phyloP scores from a whole-genome alignment of 2,888 invertebrate genomes.

The Sturmia bella region DNA sequence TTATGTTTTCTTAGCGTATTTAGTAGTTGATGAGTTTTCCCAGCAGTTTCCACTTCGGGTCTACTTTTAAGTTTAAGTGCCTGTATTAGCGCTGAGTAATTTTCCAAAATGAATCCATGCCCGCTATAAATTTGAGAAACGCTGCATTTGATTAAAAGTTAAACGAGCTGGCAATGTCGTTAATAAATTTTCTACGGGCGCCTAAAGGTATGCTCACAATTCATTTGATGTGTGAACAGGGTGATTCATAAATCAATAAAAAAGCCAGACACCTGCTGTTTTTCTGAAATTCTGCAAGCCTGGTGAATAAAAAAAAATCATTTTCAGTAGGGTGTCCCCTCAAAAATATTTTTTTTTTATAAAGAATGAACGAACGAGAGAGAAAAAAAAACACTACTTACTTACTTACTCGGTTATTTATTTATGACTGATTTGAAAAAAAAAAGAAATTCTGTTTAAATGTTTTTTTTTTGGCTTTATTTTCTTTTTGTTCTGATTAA shows the following conservation, averaged over 20 bases:
- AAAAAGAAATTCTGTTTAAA: too few relatives aligned
- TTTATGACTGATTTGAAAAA: too few relatives aligned
- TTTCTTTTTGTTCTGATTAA: too few relatives aligned
- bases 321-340: neutral
- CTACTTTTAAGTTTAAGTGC: too few relatives aligned
- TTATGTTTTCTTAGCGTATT: too few relatives aligned
- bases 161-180: neutral
- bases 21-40: too few relatives aligned
- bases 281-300: slow-evolving; percentile 1
- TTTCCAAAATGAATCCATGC: too few relatives aligned
- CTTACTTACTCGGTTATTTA: too few relatives aligned
- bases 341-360: neutral
- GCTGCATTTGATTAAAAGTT: neutral
- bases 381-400: too few relatives aligned
- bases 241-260: neutral
- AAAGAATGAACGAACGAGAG: neutral
- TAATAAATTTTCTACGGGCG: neutral
- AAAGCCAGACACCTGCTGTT: neutral
- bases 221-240: neutral
- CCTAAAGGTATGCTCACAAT: neutral
- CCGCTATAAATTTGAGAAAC: neutral
- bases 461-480: too few relatives aligned
- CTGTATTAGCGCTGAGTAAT: too few relatives aligned
- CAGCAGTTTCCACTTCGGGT: too few relatives aligned
- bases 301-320: neutral